These are phyloP conservation scores for Poecile montanus DNA, from an alignment of 2,797 vertebrate species.

Conservation along the genomic window DNA sequence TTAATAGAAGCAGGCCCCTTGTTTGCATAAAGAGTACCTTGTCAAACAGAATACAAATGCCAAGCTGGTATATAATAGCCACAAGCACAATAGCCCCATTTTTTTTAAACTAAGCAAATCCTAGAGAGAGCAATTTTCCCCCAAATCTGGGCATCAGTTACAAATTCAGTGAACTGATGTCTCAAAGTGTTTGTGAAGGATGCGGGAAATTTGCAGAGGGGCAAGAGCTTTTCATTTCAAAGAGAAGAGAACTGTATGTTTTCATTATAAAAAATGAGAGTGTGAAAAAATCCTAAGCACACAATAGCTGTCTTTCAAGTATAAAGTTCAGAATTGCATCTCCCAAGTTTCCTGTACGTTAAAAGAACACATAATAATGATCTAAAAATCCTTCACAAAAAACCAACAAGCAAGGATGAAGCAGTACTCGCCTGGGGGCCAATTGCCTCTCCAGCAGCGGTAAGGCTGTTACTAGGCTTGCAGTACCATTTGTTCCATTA, in stretches of 20 bases:
- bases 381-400: slow-evolving; percentile 64
- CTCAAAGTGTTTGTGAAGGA: neutral
- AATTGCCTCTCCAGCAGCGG: slow-evolving; percentile 91
- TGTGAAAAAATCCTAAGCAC: neutral
- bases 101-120: slow-evolving; percentile 35
- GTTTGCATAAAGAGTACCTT: slow-evolving; percentile 39
- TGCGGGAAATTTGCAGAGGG: slow-evolving; percentile 5
- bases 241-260: neutral
- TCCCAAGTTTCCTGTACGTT: slow-evolving; percentile 58
- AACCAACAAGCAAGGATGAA: slow-evolving; percentile 80
- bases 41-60: slow-evolving; percentile 19
- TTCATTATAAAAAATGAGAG: slow-evolving; percentile 15
- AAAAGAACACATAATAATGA: slow-evolving; percentile 44
- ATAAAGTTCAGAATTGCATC: slow-evolving; percentile 64
- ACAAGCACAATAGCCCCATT: slow-evolving; percentile 24
- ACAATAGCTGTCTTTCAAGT: slow-evolving; percentile 7
- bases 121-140: neutral
- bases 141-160: neutral
- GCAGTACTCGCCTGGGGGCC: slow-evolving; percentile 88
- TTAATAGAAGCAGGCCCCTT: slow-evolving; percentile 1
- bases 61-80: slow-evolving; percentile 22
- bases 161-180: neutral
- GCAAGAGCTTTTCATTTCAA: neutral
- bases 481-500: slow-evolving; percentile 98
- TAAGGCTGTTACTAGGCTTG: slow-evolving; percentile 93